phyloP scores from a whole-genome alignment of 1,140 invertebrate species.

The Gryllus bimaculatus region DNA sequence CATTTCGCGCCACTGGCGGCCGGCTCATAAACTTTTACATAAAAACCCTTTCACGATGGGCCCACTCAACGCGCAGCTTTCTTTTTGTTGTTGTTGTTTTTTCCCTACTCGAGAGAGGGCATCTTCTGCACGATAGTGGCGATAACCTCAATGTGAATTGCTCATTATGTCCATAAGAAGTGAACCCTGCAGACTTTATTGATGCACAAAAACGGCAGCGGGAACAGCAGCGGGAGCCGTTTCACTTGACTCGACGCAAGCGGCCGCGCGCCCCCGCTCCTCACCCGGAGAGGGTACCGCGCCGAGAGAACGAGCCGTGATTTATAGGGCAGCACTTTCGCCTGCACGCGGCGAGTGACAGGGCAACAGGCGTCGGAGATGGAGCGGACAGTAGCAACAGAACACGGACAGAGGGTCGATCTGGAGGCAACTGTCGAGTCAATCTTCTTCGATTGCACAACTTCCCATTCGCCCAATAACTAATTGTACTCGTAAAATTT shows the following conservation, averaged over 20 bases:
- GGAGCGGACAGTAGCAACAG: too few species aligned
- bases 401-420: too few species aligned
- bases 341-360: too few species aligned
- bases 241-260: not conserved
- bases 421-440: too few species aligned
- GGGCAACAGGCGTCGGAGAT: too few species aligned
- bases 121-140: not conserved
- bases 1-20: not conserved
- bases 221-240: not conserved
- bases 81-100: not conserved
- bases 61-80: not conserved
- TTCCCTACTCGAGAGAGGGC: not conserved
- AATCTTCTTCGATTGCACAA: too few species aligned
- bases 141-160: not conserved
- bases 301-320: not conserved
- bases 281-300: too few species aligned
- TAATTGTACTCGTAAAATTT: too few species aligned
- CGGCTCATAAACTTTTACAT: not conserved
- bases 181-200: not conserved
- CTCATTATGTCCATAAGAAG: not conserved
- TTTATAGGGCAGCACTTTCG: not conserved
- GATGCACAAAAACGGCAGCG: not conserved
- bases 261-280: too few species aligned
- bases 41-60: not conserved
- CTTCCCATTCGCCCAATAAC: too few species aligned